Conservation (phyloP, 2,888 invertebrate genomes). For the Temnothorax unifasciatus region DNA sequence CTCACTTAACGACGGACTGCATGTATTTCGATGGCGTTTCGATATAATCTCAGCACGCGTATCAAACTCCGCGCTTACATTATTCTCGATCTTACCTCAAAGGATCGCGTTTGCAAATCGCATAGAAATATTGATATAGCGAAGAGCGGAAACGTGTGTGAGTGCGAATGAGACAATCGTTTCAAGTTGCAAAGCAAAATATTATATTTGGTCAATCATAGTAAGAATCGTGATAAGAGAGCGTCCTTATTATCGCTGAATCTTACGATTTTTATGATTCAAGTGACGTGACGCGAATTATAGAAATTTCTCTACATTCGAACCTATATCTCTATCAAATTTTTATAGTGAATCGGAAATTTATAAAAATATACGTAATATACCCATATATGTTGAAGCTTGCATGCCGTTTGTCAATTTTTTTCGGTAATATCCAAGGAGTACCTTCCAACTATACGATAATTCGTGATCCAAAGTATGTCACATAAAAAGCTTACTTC, state of each 20-base stretch:
- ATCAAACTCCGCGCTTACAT: slow-evolving; percentile 42
- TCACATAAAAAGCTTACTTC: slow-evolving; percentile 4
- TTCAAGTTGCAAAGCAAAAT: slow-evolving; percentile 45
- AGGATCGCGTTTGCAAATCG: slow-evolving; percentile 26
- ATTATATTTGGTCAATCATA: slow-evolving; percentile 49
- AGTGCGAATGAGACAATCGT: slow-evolving; percentile 40
- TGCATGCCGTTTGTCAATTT: slow-evolving; percentile 28
- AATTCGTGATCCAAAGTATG: slow-evolving; percentile 39
- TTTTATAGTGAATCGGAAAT: slow-evolving; percentile 27
- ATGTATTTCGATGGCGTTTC: slow-evolving; percentile 46
- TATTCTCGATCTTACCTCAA: slow-evolving; percentile 28
- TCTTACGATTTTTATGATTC: not conserved
- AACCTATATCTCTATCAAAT: not conserved
- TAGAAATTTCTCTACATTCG: slow-evolving; percentile 3
- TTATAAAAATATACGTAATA: slow-evolving; percentile 48
- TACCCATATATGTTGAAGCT: slow-evolving; percentile 30
- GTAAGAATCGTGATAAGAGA: slow-evolving; percentile 23
- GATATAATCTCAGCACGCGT: slow-evolving; percentile 49
- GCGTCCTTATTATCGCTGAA: not conserved
- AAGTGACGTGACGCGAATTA: slow-evolving; percentile 34
- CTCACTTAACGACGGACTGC: slow-evolving; percentile 52
- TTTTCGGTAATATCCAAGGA: slow-evolving; percentile 55
- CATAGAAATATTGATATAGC: slow-evolving; percentile 32
- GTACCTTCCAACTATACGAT: slow-evolving; percentile 50
- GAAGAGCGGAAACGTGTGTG: slow-evolving; percentile 26